Evolutionary conservation across 2,888 invertebrate genomes (phyloP).

Genomic region (Tinea pellionella): DNA sequence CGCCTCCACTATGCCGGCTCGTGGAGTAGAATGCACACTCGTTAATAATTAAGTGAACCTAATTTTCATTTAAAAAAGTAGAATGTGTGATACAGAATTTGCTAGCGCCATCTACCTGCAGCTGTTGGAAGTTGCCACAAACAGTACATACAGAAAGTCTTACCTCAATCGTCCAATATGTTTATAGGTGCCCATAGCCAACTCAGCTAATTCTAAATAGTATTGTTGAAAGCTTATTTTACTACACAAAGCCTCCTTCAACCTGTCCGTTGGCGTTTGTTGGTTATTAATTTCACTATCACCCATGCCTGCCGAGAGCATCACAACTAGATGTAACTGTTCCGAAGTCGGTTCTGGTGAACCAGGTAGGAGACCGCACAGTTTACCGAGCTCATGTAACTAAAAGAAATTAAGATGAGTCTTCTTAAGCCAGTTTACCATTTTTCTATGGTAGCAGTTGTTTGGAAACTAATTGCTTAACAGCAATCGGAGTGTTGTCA

Average conservation of each 20-base stretch:
- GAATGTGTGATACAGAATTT: not conserved
- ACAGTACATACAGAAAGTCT: slow-evolving; percentile 15
- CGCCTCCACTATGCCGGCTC: too few species aligned
- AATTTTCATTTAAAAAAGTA: too few species aligned
- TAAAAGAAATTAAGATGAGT: slow-evolving; percentile 46
- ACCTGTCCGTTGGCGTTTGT: slow-evolving; percentile 78
- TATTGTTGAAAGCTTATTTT: slow-evolving; percentile 89
- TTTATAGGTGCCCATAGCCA: slow-evolving; percentile 96
- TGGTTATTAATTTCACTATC: slow-evolving; percentile 70
- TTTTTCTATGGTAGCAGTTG: too few species aligned
- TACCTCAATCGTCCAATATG: slow-evolving; percentile 82
- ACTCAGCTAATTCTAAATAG: slow-evolving; percentile 91
- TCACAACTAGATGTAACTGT: slow-evolving; percentile 90
- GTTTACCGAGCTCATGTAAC: slow-evolving; percentile 85
- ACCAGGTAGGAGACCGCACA: slow-evolving; percentile 92
- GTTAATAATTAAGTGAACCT: too few species aligned
- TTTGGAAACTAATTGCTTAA: too few species aligned
- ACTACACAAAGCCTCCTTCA: slow-evolving; percentile 91
- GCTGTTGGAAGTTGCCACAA: too few species aligned
- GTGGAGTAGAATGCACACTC: too few species aligned
- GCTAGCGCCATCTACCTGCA: too few species aligned
- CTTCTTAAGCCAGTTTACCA: too few species aligned
- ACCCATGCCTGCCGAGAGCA: slow-evolving; percentile 91
- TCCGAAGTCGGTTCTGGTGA: slow-evolving; percentile 81
- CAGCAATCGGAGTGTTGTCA: too few species aligned